These are phyloP conservation scores for Pyrocoelia pectoralis DNA, from an alignment of 2,888 invertebrate genomes.

Conservation along the genomic window DNA sequence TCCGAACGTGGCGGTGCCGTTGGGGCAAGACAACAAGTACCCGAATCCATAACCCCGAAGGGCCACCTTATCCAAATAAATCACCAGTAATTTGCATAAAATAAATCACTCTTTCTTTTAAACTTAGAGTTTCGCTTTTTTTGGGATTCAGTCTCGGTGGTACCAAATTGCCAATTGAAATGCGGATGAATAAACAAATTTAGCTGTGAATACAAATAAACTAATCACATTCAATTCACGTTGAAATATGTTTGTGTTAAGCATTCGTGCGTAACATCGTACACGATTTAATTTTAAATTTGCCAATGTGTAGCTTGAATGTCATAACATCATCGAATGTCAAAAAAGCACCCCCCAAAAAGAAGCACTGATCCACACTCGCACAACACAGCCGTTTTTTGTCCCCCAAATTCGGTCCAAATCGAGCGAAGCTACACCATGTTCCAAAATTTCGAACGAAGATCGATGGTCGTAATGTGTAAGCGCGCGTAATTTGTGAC, in stretches of 20 bases:
- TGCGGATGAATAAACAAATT: slow-evolving; percentile 37
- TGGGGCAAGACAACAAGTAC: slow-evolving; percentile 58
- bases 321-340: slow-evolving; percentile 34
- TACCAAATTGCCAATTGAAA: slow-evolving; percentile 39
- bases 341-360: neutral
- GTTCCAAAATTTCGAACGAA: slow-evolving; percentile 9
- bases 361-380: neutral
- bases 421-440: neutral
- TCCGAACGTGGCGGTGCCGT: slow-evolving; percentile 57
- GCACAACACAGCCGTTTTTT: neutral
- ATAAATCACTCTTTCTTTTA: slow-evolving; percentile 2
- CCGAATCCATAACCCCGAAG: slow-evolving; percentile 58
- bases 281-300: slow-evolving; percentile 48
- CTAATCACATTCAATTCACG: slow-evolving; percentile 49
- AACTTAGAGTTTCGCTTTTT: too few species aligned
- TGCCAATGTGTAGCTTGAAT: slow-evolving; percentile 33
- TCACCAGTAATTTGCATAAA: slow-evolving; percentile 34
- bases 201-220: slow-evolving; percentile 47
- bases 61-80: slow-evolving; percentile 34
- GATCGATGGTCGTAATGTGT: neutral
- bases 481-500: slow-evolving; percentile 23
- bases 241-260: slow-evolving; percentile 45
- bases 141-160: neutral
- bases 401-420: neutral
- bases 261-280: slow-evolving; percentile 47